Percentiles rank a stretch among this genome's conserved stretches.
Conservation (phyloP, 2,113 vertebrate species). For the Cheirogaleus medius region DNA sequence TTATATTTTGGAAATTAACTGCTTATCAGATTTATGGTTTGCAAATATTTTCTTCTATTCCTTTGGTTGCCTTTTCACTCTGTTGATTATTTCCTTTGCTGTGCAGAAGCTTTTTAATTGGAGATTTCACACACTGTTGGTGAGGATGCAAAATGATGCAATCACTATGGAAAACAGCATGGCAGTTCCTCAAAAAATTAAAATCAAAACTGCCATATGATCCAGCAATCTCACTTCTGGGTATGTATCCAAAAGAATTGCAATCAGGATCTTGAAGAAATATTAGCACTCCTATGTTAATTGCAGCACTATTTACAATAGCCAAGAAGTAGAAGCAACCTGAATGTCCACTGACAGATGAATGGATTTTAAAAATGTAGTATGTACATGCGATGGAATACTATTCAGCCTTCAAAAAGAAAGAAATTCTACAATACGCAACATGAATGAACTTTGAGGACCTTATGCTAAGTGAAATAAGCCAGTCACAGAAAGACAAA, state of each 20-base stretch:
- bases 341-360: background rate
- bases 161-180: background rate
- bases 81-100: background rate
- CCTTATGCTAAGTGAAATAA: background rate
- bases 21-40: background rate
- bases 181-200: background rate
- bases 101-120: background rate
- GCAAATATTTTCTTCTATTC: background rate
- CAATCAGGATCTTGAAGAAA: background rate
- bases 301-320: background rate
- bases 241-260: background rate
- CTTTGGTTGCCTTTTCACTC: background rate
- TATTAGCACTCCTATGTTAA: background rate
- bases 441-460: too few relatives aligned
- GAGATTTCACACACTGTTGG: background rate
- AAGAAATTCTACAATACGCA: background rate
- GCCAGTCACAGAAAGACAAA: background rate
- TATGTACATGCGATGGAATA: background rate
- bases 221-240: background rate
- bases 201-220: background rate
- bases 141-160: background rate
- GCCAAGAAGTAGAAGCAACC: background rate
- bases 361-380: background rate
- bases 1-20: background rate
- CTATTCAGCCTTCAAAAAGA: background rate